A percentile compares a stretch with the other conserved stretches of the same genome.
Evolutionary conservation across 1,140 invertebrate genomes (phyloP).

Genomic region (Atta cephalotes): DNA sequence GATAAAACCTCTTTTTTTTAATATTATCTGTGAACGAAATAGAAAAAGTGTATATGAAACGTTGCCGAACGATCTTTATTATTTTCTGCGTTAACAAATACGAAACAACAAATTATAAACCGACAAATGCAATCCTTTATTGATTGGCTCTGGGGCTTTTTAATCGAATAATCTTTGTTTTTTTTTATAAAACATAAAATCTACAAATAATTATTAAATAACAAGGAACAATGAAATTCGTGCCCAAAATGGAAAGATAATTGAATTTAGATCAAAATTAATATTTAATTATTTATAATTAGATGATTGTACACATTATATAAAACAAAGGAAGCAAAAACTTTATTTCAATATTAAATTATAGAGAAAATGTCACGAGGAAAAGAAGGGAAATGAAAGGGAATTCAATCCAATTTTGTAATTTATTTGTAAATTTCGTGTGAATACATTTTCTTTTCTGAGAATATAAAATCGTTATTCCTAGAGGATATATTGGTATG

Average conservation of each 20-base stretch:
- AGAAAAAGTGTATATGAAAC: not conserved
- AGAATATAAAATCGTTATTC: not conserved
- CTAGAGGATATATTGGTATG: not conserved
- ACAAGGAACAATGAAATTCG: not conserved
- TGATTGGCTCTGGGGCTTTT: not conserved
- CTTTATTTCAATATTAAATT: not conserved
- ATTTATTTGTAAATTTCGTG: conserved; percentile 11
- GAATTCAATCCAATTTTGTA: not conserved
- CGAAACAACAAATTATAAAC: conserved; percentile 21
- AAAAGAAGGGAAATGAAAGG: not conserved
- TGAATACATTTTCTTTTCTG: not conserved
- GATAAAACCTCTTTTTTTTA: conserved; percentile 10
- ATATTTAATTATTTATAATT: conserved; percentile 1
- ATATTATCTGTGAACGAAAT: not conserved
- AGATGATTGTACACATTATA: not conserved
- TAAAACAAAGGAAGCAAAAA: not conserved
- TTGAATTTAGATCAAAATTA: not conserved
- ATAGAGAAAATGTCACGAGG: not conserved
- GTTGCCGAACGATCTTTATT: not conserved
- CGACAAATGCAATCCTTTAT: not conserved
- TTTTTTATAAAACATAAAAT: not conserved
- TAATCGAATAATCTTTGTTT: not conserved
- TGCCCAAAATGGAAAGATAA: not conserved
- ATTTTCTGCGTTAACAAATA: not conserved
- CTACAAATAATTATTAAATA: not conserved